Evolutionary conservation across 2,797 vertebrate genomes (phyloP), one percentile per base, ranked within the genome.

Genomic region (Peromyscus eremicus): DNA sequence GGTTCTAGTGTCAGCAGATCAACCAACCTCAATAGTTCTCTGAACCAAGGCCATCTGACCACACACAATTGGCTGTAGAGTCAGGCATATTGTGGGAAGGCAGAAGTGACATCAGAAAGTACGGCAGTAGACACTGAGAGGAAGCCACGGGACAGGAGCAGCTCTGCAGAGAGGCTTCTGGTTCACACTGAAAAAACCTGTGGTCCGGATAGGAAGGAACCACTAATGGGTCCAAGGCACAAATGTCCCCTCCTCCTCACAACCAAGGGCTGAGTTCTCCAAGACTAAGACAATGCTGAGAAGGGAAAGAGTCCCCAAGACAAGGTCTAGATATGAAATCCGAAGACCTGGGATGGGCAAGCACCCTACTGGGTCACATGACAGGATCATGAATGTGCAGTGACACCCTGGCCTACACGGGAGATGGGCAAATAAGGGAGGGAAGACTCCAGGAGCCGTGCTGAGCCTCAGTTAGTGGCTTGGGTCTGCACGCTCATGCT

Each of bases 371-470:
- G 60, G 5, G 29, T 29, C 12, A 40, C 55, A 52, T n/a, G 27
- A 29, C 16, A n/a, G 8, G 40, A 49, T 17, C 2, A 7, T 9
- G 52, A 8, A 16, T 60, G 2, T 52, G 19, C 16, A 52, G 43
- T 46, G 70, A 29, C 12, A 14, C 37, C 16, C 13, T 32, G 55
- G 6, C 25, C 32, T 57, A 10, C 37, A 7, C 37, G 8, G 6
- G 2, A 0, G 17, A 6, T 4, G 14, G 23, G 4, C 29, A 52
- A 21, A 23, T 13, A 71, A 52, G 40, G 43, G 19, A 5, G 0
- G 8, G 5, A 0, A 80, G 57, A 70, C 11, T 32, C 9, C 25
- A 66, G 9, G 27, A 1, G 5, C 19, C 1, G 1, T 40, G 0
- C 32, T 9, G 3, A 23, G n/a, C 10, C 17, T 62, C 37, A 2